Evolutionary conservation across 1,140 invertebrate genomes (phyloP).

Genomic region (Battus philenor): DNA sequence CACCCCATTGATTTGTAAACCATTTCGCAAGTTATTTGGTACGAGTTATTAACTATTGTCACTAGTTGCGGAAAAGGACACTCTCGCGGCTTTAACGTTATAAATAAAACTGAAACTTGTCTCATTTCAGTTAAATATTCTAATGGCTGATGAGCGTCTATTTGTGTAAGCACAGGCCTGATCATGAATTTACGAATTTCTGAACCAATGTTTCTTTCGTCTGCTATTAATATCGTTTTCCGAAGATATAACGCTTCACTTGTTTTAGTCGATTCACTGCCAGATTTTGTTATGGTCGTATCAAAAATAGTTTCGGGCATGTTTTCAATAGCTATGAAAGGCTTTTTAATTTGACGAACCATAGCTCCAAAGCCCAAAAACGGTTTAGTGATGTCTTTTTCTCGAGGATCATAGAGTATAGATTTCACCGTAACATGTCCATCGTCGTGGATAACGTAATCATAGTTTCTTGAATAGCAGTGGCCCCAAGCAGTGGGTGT

Average conservation of each 20-base stretch:
- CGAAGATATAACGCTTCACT: conserved; percentile 66
- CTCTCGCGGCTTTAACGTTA: conserved; percentile 77
- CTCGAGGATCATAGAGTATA: conserved; percentile 60
- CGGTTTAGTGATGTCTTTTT: conserved; percentile 58
- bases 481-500: conserved; percentile 73
- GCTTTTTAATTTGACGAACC: conserved; percentile 53
- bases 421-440: conserved; percentile 58
- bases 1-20: conserved; percentile 78
- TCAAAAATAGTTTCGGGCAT: conserved; percentile 42
- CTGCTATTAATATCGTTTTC: conserved; percentile 58
- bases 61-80: conserved; percentile 56
- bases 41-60: conserved; percentile 63
- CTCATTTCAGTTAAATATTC: conserved; percentile 85
- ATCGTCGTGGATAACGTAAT: conserved; percentile 43
- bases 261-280: conserved; percentile 30
- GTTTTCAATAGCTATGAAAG: conserved; percentile 41
- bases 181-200: conserved; percentile 76
- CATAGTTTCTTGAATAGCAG: conserved; percentile 68
- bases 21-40: conserved; percentile 67
- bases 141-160: conserved; percentile 80
- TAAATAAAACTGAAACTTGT: conserved; percentile 81
- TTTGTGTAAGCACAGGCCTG: conserved; percentile 77
- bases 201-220: conserved; percentile 66
- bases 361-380: conserved; percentile 49
- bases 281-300: conserved; percentile 26